Percentiles rank a stretch among this genome's conserved stretches.
Conservation (phyloP, 1,140 invertebrate species). For the Pogonomyrmex californicus region DNA sequence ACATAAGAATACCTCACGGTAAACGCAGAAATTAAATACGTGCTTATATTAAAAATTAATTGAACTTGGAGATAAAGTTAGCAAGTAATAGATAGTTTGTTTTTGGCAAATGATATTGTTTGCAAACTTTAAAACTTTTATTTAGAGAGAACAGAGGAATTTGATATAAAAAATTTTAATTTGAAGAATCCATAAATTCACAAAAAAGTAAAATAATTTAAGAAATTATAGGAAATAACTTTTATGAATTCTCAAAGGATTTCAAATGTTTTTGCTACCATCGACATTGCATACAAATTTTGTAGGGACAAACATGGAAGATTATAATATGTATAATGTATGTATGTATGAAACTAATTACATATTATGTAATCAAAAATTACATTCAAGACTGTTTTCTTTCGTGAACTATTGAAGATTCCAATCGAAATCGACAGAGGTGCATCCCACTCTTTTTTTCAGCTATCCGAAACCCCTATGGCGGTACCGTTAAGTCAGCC, state of each 20-base stretch:
- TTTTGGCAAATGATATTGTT: not conserved
- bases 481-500: constrained; percentile 78
- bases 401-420: not conserved
- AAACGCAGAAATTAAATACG: constrained; percentile 36
- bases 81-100: not conserved
- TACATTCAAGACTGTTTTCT: not conserved
- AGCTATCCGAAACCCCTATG: constrained; percentile 62
- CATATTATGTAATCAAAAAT: not conserved
- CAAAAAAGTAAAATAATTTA: not conserved
- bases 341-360: not conserved
- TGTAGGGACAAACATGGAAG: no score
- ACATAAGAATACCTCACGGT: constrained; percentile 39
- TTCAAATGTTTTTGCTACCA: not conserved
- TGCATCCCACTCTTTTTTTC: constrained; percentile 15
- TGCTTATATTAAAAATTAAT: not conserved
- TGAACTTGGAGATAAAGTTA: not conserved
- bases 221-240: not conserved
- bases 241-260: not conserved
- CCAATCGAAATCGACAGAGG: constrained; percentile 29
- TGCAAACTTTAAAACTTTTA: not conserved
- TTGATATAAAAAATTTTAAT: not conserved
- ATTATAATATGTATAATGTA: not conserved
- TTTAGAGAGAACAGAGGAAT: not conserved
- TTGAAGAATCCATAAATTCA: not conserved
- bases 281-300: not conserved